Conservation (phyloP, 2,888 invertebrate genomes). For the Dorcus parallelipipedus region DNA sequence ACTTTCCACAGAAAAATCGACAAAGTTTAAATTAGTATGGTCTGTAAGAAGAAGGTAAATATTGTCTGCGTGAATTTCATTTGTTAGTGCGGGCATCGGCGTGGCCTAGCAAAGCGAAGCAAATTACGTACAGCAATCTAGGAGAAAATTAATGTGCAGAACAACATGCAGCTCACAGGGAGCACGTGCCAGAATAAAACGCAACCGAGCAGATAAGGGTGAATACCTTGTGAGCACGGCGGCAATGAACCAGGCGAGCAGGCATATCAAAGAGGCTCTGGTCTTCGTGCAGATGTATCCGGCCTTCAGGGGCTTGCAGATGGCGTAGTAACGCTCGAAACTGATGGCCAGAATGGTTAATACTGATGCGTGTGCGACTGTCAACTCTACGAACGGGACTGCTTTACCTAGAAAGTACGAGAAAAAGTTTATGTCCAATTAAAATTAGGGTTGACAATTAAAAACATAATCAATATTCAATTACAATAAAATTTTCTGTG, state of each 20-base stretch:
- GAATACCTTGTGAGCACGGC: conserved; percentile 81
- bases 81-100: no score
- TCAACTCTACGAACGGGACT: conserved; percentile 87
- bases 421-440: no score
- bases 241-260: conserved; percentile 80
- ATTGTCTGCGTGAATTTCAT: no score
- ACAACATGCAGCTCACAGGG: neutral
- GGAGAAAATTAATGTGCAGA: no score
- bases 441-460: no score
- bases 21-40: no score
- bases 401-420: conserved; percentile 70
- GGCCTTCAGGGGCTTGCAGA: conserved; percentile 86
- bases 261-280: conserved; percentile 76
- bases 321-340: conserved; percentile 82
- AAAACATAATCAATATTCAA: no score
- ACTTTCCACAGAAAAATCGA: no score
- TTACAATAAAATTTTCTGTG: no score
- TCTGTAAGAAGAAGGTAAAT: no score
- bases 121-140: no score
- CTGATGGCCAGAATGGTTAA: conserved; percentile 91
- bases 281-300: conserved; percentile 88
- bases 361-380: conserved; percentile 89
- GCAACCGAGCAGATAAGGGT: conserved; percentile 18
- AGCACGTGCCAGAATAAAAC: neutral
- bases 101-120: no score